phyloP scores from a whole-genome alignment of 2,888 invertebrate species.

The Formica aserva region DNA sequence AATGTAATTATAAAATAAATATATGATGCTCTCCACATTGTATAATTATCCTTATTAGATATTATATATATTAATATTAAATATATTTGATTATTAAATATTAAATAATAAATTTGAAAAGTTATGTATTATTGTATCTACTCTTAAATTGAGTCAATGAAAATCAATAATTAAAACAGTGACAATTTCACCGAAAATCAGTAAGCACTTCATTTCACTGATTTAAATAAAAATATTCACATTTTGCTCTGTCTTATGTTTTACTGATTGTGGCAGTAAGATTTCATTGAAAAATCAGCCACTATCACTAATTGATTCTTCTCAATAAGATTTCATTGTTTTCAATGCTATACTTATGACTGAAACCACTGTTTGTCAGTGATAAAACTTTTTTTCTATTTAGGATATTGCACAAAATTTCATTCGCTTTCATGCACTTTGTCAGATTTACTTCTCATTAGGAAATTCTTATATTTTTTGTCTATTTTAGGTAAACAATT shows the following conservation, averaged over 20 bases:
- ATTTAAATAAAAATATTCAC: not conserved
- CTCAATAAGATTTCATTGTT: not conserved
- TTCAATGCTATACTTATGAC: not conserved
- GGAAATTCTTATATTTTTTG: not conserved
- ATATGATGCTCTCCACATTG: not conserved
- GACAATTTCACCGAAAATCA: not conserved
- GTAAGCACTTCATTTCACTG: not conserved
- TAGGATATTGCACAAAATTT: not conserved
- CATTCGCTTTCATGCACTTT: not conserved
- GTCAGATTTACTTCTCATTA: conserved; percentile 3
- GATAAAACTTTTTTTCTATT: too few relatives aligned
- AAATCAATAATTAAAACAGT: too few relatives aligned
- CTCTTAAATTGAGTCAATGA: too few relatives aligned
- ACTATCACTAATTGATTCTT: not conserved
- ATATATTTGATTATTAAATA: not conserved
- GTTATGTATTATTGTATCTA: too few relatives aligned
- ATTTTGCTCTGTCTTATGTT: not conserved
- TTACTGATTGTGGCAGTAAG: not conserved
- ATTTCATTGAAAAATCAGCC: not conserved
- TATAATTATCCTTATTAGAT: not conserved
- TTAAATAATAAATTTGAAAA: not conserved
- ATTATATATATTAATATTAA: not conserved
- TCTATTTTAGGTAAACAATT: not conserved
- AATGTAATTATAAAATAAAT: not conserved
- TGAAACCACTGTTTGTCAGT: too few relatives aligned